A percentile compares a stretch with the other conserved stretches of the same genome.
These are phyloP conservation scores for Myotis brandtii DNA, from an alignment of 2,113 vertebrate genomes.

Conservation along the genomic window DNA sequence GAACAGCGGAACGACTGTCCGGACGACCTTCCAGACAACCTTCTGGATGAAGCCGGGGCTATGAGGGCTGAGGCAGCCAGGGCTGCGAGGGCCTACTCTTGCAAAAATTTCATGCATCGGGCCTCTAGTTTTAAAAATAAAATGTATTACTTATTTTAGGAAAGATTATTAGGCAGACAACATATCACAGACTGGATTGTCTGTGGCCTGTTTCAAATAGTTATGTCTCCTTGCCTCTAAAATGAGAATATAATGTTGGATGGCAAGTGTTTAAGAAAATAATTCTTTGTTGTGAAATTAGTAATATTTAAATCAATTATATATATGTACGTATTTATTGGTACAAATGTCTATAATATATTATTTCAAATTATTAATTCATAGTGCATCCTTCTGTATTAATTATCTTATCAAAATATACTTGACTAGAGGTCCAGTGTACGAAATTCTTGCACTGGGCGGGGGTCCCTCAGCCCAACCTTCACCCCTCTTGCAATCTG, in stretches of 20 bases:
- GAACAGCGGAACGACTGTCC: no score
- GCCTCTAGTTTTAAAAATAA: neutral
- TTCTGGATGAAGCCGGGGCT: no score
- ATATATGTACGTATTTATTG: neutral
- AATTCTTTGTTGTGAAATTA: neutral
- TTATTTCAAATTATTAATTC: neutral
- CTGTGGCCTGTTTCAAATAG: neutral
- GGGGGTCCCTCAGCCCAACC: no score
- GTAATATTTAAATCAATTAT: neutral
- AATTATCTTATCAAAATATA: neutral
- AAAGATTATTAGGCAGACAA: neutral
- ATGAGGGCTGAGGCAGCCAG: no score
- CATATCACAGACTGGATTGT: neutral
- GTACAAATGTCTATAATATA: neutral
- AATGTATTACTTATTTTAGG: neutral
- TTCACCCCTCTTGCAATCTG: no score
- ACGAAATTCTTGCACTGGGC: no score
- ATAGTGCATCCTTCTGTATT: neutral
- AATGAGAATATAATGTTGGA: neutral
- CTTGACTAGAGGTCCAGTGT: neutral
- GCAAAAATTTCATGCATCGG: no score
- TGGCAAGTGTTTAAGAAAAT: neutral
- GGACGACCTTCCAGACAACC: no score
- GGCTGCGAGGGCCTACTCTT: no score
- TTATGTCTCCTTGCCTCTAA: neutral